Evolutionary conservation across 1,140 invertebrate genomes (phyloP).

Genomic region (Megalonaias nervosa): DNA sequence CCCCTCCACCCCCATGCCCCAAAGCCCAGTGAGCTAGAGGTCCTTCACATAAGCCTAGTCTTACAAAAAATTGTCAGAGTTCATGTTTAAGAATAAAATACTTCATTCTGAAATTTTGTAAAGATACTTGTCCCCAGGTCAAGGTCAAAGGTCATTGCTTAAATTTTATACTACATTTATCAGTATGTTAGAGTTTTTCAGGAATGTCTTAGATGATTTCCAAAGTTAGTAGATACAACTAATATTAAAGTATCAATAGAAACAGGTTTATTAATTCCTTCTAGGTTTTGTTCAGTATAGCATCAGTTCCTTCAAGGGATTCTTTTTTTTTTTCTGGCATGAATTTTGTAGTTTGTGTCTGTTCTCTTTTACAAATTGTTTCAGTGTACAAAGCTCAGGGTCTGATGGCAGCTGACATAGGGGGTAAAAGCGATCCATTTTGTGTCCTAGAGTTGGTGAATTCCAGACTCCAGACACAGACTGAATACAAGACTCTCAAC

Average conservation of each 20-base stretch:
- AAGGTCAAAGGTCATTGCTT: too few species aligned
- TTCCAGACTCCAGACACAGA: constrained; percentile 95
- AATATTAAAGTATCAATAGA: background rate
- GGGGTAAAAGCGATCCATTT: constrained; percentile 89
- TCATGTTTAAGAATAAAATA: too few species aligned
- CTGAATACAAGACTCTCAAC: constrained; percentile 97
- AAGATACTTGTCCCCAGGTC: too few species aligned
- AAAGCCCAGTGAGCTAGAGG: too few species aligned
- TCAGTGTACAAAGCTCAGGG: constrained; percentile 67
- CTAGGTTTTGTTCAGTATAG: background rate
- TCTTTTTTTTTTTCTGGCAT: background rate
- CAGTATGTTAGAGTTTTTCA: too few species aligned
- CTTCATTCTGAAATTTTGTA: too few species aligned
- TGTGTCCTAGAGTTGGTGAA: constrained; percentile 97
- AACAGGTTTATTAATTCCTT: background rate
- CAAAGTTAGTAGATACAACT: too few species aligned
- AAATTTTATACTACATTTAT: too few species aligned
- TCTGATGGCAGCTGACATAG: constrained; percentile 67
- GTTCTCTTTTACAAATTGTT: constrained; percentile 12
- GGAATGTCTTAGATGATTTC: too few species aligned
- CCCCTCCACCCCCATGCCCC: too few species aligned
- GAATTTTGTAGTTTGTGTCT: background rate
- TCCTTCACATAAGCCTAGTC: too few species aligned
- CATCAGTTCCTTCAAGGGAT: background rate
- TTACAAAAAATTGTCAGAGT: too few species aligned